phyloP scores from a whole-genome alignment of 1,140 invertebrate species.

The Drosophila guanche region DNA sequence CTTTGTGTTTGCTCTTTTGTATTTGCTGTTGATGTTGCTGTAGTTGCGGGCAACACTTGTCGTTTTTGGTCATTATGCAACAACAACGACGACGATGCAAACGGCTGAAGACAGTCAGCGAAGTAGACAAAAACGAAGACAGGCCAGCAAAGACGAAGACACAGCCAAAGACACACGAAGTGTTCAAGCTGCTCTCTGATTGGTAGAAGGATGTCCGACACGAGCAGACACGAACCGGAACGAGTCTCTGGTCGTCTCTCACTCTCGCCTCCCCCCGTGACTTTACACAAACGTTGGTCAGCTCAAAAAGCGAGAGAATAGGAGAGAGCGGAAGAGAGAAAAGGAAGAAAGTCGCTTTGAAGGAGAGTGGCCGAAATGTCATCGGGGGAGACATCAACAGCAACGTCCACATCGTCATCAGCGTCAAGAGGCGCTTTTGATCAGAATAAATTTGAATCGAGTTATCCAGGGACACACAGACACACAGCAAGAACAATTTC shows the following conservation, averaged over 20 bases:
- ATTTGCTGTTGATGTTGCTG: conserved; percentile 5
- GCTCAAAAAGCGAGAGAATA: conserved; percentile 15
- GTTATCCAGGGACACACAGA: conserved; percentile 3
- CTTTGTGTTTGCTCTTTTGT: conserved; percentile 7
- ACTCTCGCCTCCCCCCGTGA: conserved; percentile 1
- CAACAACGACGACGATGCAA: conserved; percentile 41
- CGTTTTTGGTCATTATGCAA: conserved; percentile 65
- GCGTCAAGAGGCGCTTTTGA: conserved; percentile 10
- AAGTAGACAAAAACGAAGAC: background rate
- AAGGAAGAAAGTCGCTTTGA: conserved; percentile 1
- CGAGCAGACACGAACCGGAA: conserved; percentile 32
- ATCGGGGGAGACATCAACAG: conserved; percentile 22
- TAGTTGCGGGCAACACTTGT: conserved; percentile 42
- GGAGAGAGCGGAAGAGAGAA: background rate
- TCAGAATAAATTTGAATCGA: conserved; percentile 33
- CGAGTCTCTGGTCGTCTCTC: conserved; percentile 21
- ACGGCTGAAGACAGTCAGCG: background rate
- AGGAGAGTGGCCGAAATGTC: conserved; percentile 24
- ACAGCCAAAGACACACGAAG: conserved; percentile 29
- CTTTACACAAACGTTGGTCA: background rate
- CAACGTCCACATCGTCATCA: conserved; percentile 7
- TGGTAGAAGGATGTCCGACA: conserved; percentile 53
- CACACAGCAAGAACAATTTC: background rate
- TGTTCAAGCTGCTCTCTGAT: conserved; percentile 54
- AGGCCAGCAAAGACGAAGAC: background rate